Base-by-base conservation (phyloP, 2,797 vertebrate genomes). In the Myotis daubentonii region DNA sequence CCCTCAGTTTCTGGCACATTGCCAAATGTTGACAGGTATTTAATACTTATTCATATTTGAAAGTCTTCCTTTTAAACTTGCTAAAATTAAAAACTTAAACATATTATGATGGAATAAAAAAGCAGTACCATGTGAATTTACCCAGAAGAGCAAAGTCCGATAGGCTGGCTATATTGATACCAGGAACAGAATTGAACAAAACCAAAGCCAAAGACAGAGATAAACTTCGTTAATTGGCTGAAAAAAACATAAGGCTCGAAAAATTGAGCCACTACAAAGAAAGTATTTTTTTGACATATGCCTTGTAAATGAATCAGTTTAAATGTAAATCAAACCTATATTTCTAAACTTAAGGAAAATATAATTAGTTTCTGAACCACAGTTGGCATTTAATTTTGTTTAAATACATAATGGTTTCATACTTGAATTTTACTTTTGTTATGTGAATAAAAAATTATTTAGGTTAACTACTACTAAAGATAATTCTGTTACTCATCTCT, bases 301-400 rank as follows among this genome's bases (percentile, higher is more conserved):
- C 7, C 44, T 91, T 80, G 12, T 41, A 76, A 87, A 38, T 75
- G 5, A 93, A 83, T 89, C 55, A 47, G 2, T 81, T 94, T 88
- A 86, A 95, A 53, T 79, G 74, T 8, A 25, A 3, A 72, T 92
- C 41, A 83, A 62, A 71, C 25, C 23, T 76, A 3, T 78, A 65
- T 92, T 95, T 95, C 44, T 94, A 53, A 92, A 94, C 49, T 83
- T 71, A 84, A 76, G 47, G 49, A 83, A 89, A 65, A 68, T 81
- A 38, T 71, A 79, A 80, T 79, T 92, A 68, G 16, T 91, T 60
- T 96, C 36, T 88, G 60, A 92, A 88, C 41, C 38, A 70, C 41
- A 28, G 5, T 60, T 92, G 68, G 23, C 38, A 55, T 91, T 87
- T 88, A 90, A 44, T 94, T 95, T 93, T 83, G 36, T 83, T 87